These are phyloP conservation scores for Sparidentex hasta DNA, from an alignment of 2,797 vertebrate species.

Conservation along the genomic window DNA sequence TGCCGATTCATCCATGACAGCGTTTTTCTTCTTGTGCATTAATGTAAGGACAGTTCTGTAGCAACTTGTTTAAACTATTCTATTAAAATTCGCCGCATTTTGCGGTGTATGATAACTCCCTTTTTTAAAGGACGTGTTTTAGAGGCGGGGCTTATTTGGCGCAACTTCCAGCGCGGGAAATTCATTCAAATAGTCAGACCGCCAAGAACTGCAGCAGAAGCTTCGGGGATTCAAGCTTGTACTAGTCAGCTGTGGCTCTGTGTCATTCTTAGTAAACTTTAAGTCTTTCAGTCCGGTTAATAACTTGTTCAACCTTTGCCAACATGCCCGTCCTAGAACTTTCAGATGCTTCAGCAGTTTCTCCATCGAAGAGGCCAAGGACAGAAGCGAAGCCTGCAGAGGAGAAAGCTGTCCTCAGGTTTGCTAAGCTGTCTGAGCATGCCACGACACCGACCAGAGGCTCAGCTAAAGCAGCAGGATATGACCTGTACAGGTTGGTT, in stretches of 20 bases:
- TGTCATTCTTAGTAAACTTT: neutral
- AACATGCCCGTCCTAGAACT: slow-evolving; percentile 89
- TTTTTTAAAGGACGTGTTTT: neutral
- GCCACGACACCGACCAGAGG: slow-evolving; percentile 90
- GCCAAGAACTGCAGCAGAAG: slow-evolving; percentile 15
- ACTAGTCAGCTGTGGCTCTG: neutral
- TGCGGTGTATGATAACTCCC: too few species aligned
- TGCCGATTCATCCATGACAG: rapidly evolving
- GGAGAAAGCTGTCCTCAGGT: slow-evolving; percentile 81
- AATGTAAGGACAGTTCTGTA: neutral
- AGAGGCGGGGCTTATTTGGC: slow-evolving; percentile 37
- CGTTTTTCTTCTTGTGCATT: rapidly evolving
- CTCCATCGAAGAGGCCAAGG: slow-evolving; percentile 87
- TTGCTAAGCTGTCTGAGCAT: slow-evolving; percentile 90
- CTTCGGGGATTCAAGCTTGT: rapidly evolving
- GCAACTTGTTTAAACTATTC: rapidly evolving
- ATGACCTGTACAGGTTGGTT: slow-evolving; percentile 94
- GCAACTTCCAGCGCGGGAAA: slow-evolving; percentile 43
- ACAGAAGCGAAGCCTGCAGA: slow-evolving; percentile 43
- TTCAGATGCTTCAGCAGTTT: slow-evolving; percentile 57
- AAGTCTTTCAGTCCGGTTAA: neutral
- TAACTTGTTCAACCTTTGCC: slow-evolving; percentile 21
- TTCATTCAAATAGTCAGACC: neutral
- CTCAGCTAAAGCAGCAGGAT: slow-evolving; percentile 93
- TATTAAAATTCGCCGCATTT: rapidly evolving